These are phyloP conservation scores for Callaeas wilsoni DNA, from an alignment of 2,113 vertebrate species.

Conservation along the genomic window DNA sequence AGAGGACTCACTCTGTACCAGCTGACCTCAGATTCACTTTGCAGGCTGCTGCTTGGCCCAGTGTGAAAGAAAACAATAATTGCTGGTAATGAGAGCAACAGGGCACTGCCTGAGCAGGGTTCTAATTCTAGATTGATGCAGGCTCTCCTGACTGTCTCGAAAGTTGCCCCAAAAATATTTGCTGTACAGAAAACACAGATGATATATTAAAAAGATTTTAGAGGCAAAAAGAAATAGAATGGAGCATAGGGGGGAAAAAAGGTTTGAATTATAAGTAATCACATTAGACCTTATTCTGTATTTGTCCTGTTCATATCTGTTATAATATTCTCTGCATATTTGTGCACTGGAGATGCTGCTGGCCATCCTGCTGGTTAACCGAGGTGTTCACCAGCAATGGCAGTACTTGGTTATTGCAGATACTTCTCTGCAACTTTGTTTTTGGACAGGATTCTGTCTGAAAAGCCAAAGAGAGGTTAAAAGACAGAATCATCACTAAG, in stretches of 20 bases:
- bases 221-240: background rate
- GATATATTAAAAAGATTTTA: background rate
- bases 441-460: background rate
- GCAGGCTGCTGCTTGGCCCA: background rate
- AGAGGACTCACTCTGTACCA: background rate
- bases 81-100: background rate
- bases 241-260: background rate
- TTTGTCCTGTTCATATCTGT: background rate
- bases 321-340: background rate
- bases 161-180: background rate
- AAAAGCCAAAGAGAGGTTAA: background rate
- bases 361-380: background rate
- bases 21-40: slow-evolving; percentile 16
- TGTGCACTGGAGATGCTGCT: background rate
- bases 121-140: background rate
- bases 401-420: background rate
- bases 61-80: background rate
- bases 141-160: background rate
- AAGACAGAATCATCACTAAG: background rate
- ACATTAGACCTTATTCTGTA: background rate
- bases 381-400: background rate
- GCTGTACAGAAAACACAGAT: background rate
- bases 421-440: background rate
- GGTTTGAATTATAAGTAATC: background rate
- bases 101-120: background rate